Conservation (phyloP, 1,140 invertebrate genomes). For the Anadara kagoshimensis region DNA sequence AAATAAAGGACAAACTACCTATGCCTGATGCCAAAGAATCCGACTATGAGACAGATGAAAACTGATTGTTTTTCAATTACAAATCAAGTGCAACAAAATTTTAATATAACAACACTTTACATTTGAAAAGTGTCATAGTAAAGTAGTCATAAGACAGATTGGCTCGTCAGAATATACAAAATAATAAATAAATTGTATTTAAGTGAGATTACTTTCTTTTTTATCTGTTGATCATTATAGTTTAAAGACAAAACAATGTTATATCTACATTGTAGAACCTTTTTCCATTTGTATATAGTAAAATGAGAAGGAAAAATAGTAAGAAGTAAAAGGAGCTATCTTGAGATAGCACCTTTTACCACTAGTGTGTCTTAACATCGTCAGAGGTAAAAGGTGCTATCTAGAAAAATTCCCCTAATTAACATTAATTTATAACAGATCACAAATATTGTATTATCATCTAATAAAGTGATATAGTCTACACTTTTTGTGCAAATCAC, state of each 20-base stretch:
- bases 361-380: not conserved
- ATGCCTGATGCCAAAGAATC: not conserved
- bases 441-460: not conserved
- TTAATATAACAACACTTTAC: not conserved
- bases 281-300: no score
- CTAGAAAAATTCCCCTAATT: not conserved
- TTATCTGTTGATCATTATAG: not conserved
- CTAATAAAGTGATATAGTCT: not conserved
- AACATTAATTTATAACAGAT: not conserved
- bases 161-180: not conserved
- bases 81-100: not conserved
- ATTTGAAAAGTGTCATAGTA: not conserved
- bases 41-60: constrained; percentile 4
- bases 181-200: not conserved
- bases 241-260: not conserved
- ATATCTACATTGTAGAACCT: not conserved
- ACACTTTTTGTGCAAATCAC: not conserved
- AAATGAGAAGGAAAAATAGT: no score
- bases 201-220: not conserved
- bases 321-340: no score
- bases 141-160: not conserved
- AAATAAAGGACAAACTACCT: not conserved
- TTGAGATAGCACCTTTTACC: no score
- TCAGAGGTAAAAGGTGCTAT: not conserved
- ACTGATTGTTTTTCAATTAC: not conserved